phyloP scores from a whole-genome alignment of 2,888 invertebrate species.

The Amphipyra tragopoginis region DNA sequence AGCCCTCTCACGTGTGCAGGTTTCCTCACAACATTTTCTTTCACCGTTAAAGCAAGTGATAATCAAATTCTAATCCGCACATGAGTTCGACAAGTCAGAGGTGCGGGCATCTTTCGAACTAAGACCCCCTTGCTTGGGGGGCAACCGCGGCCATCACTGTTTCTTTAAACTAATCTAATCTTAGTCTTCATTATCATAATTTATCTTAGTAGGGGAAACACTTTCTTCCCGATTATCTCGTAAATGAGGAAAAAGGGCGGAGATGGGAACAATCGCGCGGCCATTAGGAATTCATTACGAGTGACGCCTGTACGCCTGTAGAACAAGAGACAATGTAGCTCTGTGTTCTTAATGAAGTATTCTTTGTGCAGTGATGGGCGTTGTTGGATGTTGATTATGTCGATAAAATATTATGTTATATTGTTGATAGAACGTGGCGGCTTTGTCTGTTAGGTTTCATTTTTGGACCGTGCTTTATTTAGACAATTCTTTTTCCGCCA shows the following conservation, averaged over 20 bases:
- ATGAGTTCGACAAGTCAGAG: too few relatives aligned
- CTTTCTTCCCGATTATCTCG: constrained; percentile 39
- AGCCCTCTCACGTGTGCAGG: too few relatives aligned
- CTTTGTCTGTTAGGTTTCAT: too few relatives aligned
- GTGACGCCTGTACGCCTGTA: constrained; percentile 12
- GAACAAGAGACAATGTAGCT: constrained; percentile 24
- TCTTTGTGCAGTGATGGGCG: constrained; percentile 3
- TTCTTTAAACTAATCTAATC: constrained; percentile 17
- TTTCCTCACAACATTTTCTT: too few relatives aligned
- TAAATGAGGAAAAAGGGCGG: constrained; percentile 25
- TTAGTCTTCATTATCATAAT: constrained; percentile 28
- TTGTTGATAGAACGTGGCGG: too few relatives aligned
- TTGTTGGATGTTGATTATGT: background rate
- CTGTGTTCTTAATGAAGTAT: constrained; percentile 33
- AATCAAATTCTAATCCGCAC: too few relatives aligned
- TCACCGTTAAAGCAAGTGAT: too few relatives aligned
- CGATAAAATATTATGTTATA: background rate
- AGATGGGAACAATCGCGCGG: background rate
- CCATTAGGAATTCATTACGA: constrained; percentile 49
- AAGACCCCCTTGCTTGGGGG: too few relatives aligned
- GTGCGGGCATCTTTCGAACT: too few relatives aligned
- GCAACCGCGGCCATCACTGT: too few relatives aligned
- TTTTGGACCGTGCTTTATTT: too few relatives aligned
- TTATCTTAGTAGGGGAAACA: constrained; percentile 19
- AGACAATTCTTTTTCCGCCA: too few relatives aligned